A percentile compares a stretch with the other conserved stretches of the same genome.
phyloP scores from a whole-genome alignment of 2,797 vertebrate species.

The Brachyalestes nurse region DNA sequence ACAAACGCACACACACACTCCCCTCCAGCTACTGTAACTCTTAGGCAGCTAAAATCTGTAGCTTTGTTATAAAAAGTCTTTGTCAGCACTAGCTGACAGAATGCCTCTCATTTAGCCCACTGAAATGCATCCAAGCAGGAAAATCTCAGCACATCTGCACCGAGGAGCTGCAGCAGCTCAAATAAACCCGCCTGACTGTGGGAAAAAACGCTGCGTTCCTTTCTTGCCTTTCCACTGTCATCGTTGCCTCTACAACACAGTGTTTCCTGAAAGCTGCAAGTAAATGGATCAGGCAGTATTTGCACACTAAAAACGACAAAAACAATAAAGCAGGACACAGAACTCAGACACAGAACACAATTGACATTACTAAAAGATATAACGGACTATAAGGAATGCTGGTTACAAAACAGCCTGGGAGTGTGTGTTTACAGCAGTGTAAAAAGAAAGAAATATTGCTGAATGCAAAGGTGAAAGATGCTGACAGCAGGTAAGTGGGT shows the following conservation, averaged over 20 bases:
- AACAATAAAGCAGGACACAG: constrained; percentile 8
- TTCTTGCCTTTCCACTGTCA: constrained; percentile 6
- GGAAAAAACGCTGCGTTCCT: constrained; percentile 6
- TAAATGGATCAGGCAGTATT: constrained; percentile 6
- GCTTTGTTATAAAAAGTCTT: constrained; percentile 62
- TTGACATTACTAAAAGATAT: constrained; percentile 3
- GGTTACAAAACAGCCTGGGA: background rate
- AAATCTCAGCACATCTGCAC: constrained; percentile 38
- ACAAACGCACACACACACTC: constrained; percentile 42
- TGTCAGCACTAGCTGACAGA: constrained; percentile 71
- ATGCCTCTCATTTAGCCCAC: constrained; percentile 51
- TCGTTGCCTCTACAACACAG: constrained; percentile 7
- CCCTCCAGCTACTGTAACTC: constrained; percentile 70
- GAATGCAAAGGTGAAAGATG: constrained; percentile 34
- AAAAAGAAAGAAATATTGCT: constrained; percentile 7
- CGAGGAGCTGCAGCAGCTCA: constrained; percentile 24
- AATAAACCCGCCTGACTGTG: constrained; percentile 23
- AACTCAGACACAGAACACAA: background rate
- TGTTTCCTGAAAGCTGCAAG: constrained; percentile 26
- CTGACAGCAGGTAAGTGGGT: constrained; percentile 40
- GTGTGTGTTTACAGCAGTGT: constrained; percentile 15
- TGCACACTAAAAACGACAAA: constrained; percentile 11
- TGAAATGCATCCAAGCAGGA: constrained; percentile 38
- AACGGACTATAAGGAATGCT: background rate
- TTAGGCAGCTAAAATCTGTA: constrained; percentile 63